Evolutionary conservation across 2,797 vertebrate genomes (phyloP), one percentile per base, ranked within the genome.

Genomic region (Chelmon rostratus): DNA sequence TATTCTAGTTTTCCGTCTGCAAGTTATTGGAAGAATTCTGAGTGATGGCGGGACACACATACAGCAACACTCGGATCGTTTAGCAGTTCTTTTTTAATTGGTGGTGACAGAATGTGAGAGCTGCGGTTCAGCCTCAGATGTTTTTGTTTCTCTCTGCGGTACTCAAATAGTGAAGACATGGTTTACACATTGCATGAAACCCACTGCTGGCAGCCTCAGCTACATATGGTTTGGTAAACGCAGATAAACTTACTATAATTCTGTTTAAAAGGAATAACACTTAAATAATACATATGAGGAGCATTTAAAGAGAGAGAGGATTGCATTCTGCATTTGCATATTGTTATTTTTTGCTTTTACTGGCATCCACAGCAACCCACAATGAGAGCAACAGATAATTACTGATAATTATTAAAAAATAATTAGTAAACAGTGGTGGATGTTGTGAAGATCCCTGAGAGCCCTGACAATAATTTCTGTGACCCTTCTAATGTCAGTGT

Each of bases 1-100:
- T 46, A 74, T 76, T 89, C 49, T 56, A 19, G 33, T 50, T 79
- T 42, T 67, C 47, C 59, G 40, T 56, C 53, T 52, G 0, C 15
- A 16, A 63, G 68, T 74, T 81, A 66, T 52, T 67, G 38, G 73
- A 78, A 82, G 44, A 62, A 18, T 54, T 46, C 16, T 58, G 72
- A 68, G 65, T 31, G 47, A 63, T 21, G 38, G 16, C 31, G 38
- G 31, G 64, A 59, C 21, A 35, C 3, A 12, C 49, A 53, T 38
- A 18, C 28, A 19, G n/a, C 7, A 35, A 59, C 35, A n/a, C 75
- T 83, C 42, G 69, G 8, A 77, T 74, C 0, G 1, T 57, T 82
- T 7, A 16, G 50, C 28, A 2, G 37, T 68, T 50, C n/a, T 65
- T n/a, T 59, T 86, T 75, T 76, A 73, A 81, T 33, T 44, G 31